phyloP scores from a whole-genome alignment of 1,140 invertebrate genomes.

The Acromyrmex echinatior region DNA sequence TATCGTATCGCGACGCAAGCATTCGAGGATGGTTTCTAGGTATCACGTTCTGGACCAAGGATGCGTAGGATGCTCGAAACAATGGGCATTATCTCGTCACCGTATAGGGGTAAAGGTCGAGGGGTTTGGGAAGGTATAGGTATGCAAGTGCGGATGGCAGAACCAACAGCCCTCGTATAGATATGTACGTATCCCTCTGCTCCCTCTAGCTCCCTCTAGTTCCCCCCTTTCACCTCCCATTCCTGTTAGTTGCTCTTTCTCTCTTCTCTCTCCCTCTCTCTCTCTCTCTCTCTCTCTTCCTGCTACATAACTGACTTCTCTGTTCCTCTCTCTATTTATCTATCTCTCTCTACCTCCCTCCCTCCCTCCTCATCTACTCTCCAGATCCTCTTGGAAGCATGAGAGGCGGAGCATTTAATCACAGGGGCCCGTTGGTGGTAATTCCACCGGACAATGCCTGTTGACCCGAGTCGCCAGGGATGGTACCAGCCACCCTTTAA shows the following conservation, averaged over 20 bases:
- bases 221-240: constrained; percentile 18
- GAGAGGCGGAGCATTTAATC: constrained; percentile 78
- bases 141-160: constrained; percentile 71
- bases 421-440: constrained; percentile 78
- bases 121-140: constrained; percentile 73
- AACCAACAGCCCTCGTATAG: constrained; percentile 63
- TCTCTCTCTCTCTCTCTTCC: not conserved
- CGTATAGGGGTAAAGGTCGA: constrained; percentile 58
- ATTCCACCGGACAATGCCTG: constrained; percentile 80
- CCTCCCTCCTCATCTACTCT: constrained; percentile 43
- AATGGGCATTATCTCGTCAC: constrained; percentile 74
- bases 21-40: constrained; percentile 66
- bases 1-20: constrained; percentile 63
- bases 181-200: constrained; percentile 70
- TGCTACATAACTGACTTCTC: not conserved
- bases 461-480: constrained; percentile 71
- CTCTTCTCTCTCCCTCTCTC: constrained; percentile 2
- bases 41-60: constrained; percentile 66
- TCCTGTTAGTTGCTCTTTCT: not conserved
- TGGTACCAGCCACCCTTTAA: constrained; percentile 75
- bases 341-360: not conserved
- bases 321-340: not conserved
- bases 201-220: constrained; percentile 29
- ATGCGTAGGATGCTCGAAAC: constrained; percentile 76
- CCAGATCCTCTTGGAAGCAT: constrained; percentile 23